Percentiles rank a stretch among this genome's conserved stretches.
Evolutionary conservation across 2,797 vertebrate genomes (phyloP).

Genomic region (Sparus aurata): DNA sequence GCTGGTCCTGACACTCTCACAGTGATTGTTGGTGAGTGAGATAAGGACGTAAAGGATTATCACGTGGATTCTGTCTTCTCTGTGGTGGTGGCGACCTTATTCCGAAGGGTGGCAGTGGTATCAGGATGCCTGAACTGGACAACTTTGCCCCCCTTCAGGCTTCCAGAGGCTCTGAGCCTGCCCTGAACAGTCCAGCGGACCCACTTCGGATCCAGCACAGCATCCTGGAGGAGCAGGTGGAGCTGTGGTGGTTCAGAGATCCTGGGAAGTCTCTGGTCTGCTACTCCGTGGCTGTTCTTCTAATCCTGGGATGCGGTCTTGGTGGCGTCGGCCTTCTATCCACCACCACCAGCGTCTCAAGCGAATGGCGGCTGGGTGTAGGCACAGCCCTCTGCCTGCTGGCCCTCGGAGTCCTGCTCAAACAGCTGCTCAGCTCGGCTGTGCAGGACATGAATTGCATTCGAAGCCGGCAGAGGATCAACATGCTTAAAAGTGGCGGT

Average conservation of each 20-base stretch:
- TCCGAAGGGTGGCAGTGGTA: constrained; percentile 56
- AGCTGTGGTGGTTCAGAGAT: constrained; percentile 98
- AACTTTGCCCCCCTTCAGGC: constrained; percentile 77
- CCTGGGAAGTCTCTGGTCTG: constrained; percentile 93
- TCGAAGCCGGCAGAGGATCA: constrained; percentile 90
- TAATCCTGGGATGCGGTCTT: constrained; percentile 93
- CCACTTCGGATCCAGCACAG: constrained; percentile 88
- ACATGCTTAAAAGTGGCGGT: constrained; percentile 94
- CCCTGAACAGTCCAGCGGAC: constrained; percentile 79
- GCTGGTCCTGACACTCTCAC: not conserved
- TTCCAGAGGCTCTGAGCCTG: constrained; percentile 59
- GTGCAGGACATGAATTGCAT: constrained; percentile 99
- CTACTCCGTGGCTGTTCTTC: constrained; percentile 90
- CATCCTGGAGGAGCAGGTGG: constrained; percentile 95
- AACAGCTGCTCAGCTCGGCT: constrained; percentile 96
- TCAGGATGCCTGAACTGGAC: constrained; percentile 89
- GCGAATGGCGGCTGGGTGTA: constrained; percentile 93
- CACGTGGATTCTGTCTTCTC: constrained; percentile 31
- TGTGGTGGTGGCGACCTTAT: constrained; percentile 51
- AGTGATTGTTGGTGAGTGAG: not conserved
- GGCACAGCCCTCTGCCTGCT: constrained; percentile 94
- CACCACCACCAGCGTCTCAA: constrained; percentile 95
- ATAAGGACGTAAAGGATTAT: constrained; percentile 16
- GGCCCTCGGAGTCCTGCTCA: constrained; percentile 93
- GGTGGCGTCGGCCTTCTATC: constrained; percentile 94